Evolutionary conservation across 2,113 vertebrate genomes (phyloP).

Genomic region (Chaetodon auriga): DNA sequence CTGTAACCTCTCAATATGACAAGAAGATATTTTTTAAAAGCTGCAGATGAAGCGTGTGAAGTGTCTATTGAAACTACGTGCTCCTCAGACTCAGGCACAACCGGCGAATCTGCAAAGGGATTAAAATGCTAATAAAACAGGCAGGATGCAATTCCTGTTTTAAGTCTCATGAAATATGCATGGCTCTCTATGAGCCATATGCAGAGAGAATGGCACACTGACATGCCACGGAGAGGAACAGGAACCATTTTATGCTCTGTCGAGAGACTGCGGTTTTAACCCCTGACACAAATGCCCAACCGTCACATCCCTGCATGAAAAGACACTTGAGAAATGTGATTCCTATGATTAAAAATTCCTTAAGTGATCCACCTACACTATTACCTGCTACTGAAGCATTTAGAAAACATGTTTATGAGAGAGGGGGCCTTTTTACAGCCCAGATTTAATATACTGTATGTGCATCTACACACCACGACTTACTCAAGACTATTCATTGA

Average conservation of each 20-base stretch:
- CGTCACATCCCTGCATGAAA: constrained; percentile 21
- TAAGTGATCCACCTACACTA: not conserved
- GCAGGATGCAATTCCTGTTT: constrained; percentile 77
- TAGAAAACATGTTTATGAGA: not conserved
- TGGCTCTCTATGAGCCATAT: constrained; percentile 64
- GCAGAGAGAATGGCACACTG: constrained; percentile 53
- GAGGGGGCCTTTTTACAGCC: not conserved
- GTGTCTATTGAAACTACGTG: constrained; percentile 57
- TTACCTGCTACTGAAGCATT: not conserved
- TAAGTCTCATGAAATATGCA: constrained; percentile 84
- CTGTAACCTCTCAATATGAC: constrained; percentile 46
- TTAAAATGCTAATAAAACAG: constrained; percentile 85
- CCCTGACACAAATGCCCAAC: constrained; percentile 39
- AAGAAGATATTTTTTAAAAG: constrained; percentile 47
- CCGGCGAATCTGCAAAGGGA: constrained; percentile 70
- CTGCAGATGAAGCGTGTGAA: constrained; percentile 53
- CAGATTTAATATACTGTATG: not conserved
- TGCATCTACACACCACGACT: not conserved
- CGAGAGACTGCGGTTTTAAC: constrained; percentile 63
- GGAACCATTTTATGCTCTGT: constrained; percentile 68
- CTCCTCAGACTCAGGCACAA: constrained; percentile 48
- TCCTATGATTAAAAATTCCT: constrained; percentile 15
- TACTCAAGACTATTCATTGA: not conserved
- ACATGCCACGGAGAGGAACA: constrained; percentile 53
- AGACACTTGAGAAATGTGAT: constrained; percentile 26